A percentile compares a stretch with the other conserved stretches of the same genome.
Evolutionary conservation across 2,113 vertebrate genomes (phyloP).

Genomic region (Laterallus jamaicensis): DNA sequence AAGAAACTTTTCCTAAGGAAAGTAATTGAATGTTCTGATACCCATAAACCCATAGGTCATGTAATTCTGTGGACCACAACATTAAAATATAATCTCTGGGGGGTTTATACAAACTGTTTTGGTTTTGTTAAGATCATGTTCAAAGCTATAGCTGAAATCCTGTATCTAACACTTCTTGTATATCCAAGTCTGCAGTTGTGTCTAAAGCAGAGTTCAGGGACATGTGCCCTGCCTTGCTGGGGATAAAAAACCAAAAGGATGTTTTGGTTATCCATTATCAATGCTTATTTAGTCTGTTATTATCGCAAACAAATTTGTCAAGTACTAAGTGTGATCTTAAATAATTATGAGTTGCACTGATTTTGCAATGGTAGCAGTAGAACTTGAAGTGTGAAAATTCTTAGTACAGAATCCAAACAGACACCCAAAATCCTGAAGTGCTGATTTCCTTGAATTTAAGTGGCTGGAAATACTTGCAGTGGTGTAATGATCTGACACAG

Average conservation of each 20-base stretch:
- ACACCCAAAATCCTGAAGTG: background rate
- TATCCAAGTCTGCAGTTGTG: background rate
- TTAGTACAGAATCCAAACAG: background rate
- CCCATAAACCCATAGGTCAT: constrained; percentile 1
- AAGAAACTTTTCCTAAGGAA: constrained; percentile 24
- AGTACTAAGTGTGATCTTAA: background rate
- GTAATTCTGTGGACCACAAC: background rate
- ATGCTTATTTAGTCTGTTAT: fast-evolving
- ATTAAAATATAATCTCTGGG: constrained; percentile 14
- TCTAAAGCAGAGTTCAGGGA: background rate
- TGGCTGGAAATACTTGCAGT: background rate
- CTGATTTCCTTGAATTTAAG: background rate
- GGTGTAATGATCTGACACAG: background rate
- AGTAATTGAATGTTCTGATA: background rate
- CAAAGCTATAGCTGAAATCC: background rate
- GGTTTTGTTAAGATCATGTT: background rate
- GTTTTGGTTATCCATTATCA: background rate
- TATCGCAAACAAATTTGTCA: background rate
- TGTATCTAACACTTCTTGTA: background rate
- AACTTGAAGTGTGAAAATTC: background rate
- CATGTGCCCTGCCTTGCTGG: background rate
- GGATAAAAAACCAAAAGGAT: too few species aligned
- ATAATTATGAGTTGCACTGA: background rate
- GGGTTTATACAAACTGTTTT: background rate
- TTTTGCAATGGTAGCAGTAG: background rate